Conservation (phyloP, 2,797 vertebrate species). For the Monodelphis domestica region DNA sequence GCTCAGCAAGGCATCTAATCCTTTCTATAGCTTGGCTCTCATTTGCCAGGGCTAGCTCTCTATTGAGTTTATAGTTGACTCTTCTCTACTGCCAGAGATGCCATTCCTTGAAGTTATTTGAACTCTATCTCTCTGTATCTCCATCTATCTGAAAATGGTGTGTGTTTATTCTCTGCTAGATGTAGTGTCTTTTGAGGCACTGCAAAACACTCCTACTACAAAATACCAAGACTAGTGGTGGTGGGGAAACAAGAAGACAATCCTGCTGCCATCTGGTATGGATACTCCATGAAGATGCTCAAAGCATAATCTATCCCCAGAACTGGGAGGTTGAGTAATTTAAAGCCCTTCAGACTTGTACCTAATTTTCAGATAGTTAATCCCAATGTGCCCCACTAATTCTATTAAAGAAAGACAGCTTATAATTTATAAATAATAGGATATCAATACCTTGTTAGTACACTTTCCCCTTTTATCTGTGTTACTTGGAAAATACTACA, state of each 20-base stretch:
- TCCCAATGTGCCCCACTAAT: background rate
- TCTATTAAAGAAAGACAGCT: background rate
- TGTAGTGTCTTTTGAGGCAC: background rate
- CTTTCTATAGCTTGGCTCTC: background rate
- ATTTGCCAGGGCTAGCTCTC: background rate
- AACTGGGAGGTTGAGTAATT: background rate
- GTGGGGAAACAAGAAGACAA: background rate
- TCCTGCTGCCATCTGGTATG: background rate
- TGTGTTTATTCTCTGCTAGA: background rate
- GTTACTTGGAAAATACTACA: background rate
- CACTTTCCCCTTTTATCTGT: background rate
- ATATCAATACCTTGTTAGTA: background rate
- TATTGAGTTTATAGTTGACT: background rate
- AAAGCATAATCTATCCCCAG: background rate
- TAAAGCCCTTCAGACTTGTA: background rate
- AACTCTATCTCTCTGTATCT: background rate
- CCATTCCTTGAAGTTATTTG: background rate
- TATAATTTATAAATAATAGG: background rate
- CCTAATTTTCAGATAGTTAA: background rate
- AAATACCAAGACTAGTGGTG: background rate
- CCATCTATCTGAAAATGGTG: background rate
- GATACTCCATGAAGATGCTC: background rate
- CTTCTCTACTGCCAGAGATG: background rate
- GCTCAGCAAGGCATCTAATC: background rate
- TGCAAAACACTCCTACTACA: background rate